A percentile compares a stretch with the other conserved stretches of the same genome.
These are phyloP conservation scores for Serinus canaria DNA, from an alignment of 2,113 vertebrate genomes.

Conservation along the genomic window DNA sequence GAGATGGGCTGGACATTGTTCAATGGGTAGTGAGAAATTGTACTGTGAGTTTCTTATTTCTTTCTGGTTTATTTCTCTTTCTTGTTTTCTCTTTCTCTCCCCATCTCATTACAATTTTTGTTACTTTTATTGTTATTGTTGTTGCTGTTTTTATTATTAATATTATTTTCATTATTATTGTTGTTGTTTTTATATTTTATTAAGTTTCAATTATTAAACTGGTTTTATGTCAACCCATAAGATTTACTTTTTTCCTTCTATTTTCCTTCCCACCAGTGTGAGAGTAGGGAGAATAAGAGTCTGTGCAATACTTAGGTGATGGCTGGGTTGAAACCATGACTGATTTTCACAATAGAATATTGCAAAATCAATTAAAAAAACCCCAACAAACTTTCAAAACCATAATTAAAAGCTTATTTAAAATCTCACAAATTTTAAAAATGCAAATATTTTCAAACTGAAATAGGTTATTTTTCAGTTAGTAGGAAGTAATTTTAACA, in stretches of 20 bases:
- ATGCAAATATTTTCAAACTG: background rate
- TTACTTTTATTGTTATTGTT: background rate
- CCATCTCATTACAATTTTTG: background rate
- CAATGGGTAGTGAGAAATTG: background rate
- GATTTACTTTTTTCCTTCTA: background rate
- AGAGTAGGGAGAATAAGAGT: background rate
- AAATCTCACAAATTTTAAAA: background rate
- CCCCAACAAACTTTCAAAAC: background rate
- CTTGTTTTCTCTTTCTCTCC: too few relatives aligned
- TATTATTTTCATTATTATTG: background rate
- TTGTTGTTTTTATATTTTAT: background rate
- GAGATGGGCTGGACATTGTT: background rate
- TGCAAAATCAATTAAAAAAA: background rate
- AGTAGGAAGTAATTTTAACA: background rate
- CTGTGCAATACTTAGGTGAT: background rate
- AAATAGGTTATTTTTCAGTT: background rate
- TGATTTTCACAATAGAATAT: background rate
- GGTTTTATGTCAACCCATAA: background rate
- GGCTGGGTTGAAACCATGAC: background rate
- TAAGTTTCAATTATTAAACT: background rate
- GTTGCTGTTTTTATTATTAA: background rate
- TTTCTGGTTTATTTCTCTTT: background rate
- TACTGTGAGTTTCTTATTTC: background rate
- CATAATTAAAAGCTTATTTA: background rate
- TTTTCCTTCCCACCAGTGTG: background rate